These are phyloP conservation scores for Monomorium pharaonis DNA, from an alignment of 1,140 invertebrate species.

Conservation along the genomic window DNA sequence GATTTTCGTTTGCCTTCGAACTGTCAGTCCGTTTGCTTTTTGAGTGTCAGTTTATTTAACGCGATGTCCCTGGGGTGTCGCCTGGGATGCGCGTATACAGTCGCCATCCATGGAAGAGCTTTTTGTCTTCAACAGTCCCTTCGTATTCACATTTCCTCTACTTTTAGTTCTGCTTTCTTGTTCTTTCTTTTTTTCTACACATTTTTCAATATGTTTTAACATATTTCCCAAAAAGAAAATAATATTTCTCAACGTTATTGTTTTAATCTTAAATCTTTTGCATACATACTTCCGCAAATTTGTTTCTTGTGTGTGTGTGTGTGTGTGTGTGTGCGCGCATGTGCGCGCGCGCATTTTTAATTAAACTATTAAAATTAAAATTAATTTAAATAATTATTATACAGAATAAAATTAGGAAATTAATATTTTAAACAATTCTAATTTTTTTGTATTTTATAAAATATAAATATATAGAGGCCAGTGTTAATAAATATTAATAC, in stretches of 20 bases:
- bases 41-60: conserved; percentile 73
- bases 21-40: conserved; percentile 68
- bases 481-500: too few relatives aligned
- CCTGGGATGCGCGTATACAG: conserved; percentile 21
- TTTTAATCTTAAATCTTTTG: not conserved
- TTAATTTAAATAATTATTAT: too few relatives aligned
- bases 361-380: too few relatives aligned
- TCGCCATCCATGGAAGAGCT: conserved; percentile 24
- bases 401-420: too few relatives aligned
- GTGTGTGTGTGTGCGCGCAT: too few relatives aligned
- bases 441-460: too few relatives aligned
- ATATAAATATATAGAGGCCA: too few relatives aligned
- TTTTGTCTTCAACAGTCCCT: conserved; percentile 51
- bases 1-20: conserved; percentile 66
- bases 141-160: conserved; percentile 25
- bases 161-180: conserved; percentile 13
- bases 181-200: not conserved
- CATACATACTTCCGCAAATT: too few relatives aligned
- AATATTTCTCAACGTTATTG: not conserved
- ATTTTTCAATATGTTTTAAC: not conserved
- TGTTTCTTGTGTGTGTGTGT: too few relatives aligned
- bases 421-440: too few relatives aligned
- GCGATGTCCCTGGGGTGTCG: conserved; percentile 46
- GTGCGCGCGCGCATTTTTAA: too few relatives aligned
- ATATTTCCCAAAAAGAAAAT: not conserved